These are phyloP conservation scores for Akabosia matsudoensis DNA, from an alignment of 1,140 invertebrate genomes.

Conservation along the genomic window DNA sequence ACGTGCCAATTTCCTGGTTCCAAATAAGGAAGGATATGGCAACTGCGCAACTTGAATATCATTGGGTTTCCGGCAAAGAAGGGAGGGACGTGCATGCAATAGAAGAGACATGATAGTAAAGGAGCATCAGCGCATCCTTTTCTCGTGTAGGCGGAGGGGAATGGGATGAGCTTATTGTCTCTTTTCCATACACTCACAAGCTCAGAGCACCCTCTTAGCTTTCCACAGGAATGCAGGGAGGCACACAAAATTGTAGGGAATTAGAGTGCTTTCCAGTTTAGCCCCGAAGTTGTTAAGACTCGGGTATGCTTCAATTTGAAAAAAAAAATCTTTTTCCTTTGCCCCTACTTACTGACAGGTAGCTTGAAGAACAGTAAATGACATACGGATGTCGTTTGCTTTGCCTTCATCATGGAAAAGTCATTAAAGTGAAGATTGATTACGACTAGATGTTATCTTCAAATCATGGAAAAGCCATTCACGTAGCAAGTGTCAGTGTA, in stretches of 20 bases:
- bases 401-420: background rate
- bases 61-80: background rate
- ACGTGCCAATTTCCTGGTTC: no score
- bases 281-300: no score
- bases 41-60: background rate
- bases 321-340: no score
- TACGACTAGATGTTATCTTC: conserved; percentile 17
- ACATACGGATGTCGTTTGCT: conserved; percentile 18
- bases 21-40: background rate
- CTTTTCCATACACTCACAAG: no score
- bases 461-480: background rate
- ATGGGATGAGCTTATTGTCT: background rate
- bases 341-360: no score
- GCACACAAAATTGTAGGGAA: background rate
- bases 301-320: no score
- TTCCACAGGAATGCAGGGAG: background rate
- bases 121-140: conserved; percentile 20
- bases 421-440: conserved; percentile 20
- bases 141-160: background rate
- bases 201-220: no score
- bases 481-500: background rate
- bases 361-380: no score
- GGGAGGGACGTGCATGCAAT: conserved; percentile 10
- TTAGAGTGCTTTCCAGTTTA: no score
- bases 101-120: conserved; percentile 16